Evolutionary conservation across 2,113 vertebrate species (phyloP), one percentile per base, ranked within the genome.

Genomic region (Probosciger aterrimus): DNA sequence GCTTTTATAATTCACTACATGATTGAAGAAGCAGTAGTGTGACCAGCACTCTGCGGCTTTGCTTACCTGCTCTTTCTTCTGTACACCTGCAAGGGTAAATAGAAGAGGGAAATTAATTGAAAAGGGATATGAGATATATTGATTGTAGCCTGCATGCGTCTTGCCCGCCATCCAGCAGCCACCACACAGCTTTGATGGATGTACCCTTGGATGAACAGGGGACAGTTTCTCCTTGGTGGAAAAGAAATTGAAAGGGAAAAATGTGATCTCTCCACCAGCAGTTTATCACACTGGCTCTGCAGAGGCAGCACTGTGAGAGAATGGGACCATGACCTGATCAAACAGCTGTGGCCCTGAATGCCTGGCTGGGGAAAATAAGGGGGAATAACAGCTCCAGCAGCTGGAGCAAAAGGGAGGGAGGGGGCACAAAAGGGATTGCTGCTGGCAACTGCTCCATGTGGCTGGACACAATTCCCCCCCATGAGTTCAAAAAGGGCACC

Each of bases 401-500:
- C 53, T 82, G 76, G 90, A 70, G 35, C 14, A n/a, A 89, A 91
- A 20, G 8, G 28, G 71, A 53, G 24, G 35, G 73, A 90, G 49
- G 46, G 64, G 77, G 59, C 78, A 91, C 33, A 74, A 70, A 93
- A 94, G 91, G 60, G 88, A 82, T 67, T 18, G n/a, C 89, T 96
- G 91, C 94, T 93, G 35, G 93, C 96, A 98, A 96, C 97, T 96
- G 97, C 97, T 97, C 89, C 6, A 9, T 73, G 41, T 95, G 95
- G 68, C 47, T 79, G 71, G 78, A 55, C 81, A 83, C 75, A 69
- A 74, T 86, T 84, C 10, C 9, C 27, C 44, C 1, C 53, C 4
- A 1, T 0, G 4, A 93, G 91, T 97, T 98, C 98, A 98, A 98
- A 98, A 97, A 92, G 80, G 93, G 70, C 95, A 96, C 94, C 63